Percentiles rank a stretch among this genome's conserved stretches.
Conservation (phyloP, 2,113 vertebrate species). For the Eira barbara region DNA sequence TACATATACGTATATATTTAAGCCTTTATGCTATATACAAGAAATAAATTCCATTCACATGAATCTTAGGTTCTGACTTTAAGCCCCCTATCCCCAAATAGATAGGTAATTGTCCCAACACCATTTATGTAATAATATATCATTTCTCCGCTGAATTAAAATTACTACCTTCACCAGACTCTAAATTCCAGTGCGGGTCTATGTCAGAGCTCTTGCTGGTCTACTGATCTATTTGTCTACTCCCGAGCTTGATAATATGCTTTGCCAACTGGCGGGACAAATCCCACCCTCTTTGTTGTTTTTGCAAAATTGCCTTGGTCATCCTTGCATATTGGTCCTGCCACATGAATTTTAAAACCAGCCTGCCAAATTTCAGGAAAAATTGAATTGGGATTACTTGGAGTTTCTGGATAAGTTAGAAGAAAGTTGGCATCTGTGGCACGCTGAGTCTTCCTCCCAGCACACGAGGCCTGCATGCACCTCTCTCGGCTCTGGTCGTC, state of each 20-base stretch:
- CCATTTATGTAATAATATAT: too few relatives aligned
- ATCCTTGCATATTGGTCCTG: neutral
- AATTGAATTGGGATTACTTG: neutral
- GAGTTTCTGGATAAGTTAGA: neutral
- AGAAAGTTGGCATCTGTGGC: neutral
- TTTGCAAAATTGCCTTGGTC: slow-evolving; percentile 7
- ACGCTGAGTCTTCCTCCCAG: neutral
- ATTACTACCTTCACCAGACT: neutral
- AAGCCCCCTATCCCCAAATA: too few relatives aligned
- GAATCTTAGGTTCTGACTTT: too few relatives aligned
- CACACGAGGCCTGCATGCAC: accelerated
- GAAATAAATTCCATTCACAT: too few relatives aligned
- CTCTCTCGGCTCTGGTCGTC: neutral
- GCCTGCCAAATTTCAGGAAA: neutral
- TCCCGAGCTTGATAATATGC: neutral
- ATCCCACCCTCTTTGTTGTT: slow-evolving; percentile 11
- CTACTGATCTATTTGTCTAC: slow-evolving; percentile 28
- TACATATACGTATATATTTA: too few relatives aligned
- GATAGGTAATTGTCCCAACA: too few relatives aligned
- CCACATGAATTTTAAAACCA: slow-evolving; percentile 28
- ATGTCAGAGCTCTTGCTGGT: neutral
- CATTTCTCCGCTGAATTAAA: neutral
- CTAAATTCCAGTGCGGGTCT: neutral
- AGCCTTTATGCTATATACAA: too few relatives aligned
- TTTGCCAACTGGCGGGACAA: slow-evolving; percentile 14